phyloP scores from a whole-genome alignment of 1,140 invertebrate species.

The Drosophila punjabiensis region DNA sequence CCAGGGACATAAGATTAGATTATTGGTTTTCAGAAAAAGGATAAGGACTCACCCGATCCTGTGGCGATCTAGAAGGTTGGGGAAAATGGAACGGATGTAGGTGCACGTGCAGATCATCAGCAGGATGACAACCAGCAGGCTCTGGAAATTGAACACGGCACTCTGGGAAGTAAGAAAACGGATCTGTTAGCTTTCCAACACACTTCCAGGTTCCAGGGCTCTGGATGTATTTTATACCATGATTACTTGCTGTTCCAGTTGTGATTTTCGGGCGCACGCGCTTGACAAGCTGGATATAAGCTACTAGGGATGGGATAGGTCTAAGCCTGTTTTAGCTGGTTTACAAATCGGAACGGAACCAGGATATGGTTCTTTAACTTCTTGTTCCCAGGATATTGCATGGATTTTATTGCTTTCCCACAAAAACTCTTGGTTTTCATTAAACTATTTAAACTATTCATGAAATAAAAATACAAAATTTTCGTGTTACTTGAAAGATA shows the following conservation, averaged over 20 bases:
- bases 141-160: conserved; percentile 98
- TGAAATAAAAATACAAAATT: background rate
- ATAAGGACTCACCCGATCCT: conserved; percentile 94
- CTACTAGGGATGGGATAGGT: background rate
- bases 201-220: background rate
- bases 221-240: background rate
- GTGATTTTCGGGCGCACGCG: background rate
- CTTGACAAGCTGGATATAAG: background rate
- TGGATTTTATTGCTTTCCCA: background rate
- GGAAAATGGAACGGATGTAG: conserved; percentile 95
- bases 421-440: background rate
- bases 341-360: background rate
- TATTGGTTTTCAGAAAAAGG: too few species aligned
- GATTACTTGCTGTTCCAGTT: background rate
- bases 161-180: background rate
- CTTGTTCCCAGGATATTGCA: background rate
- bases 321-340: background rate
- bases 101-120: conserved; percentile 99
- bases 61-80: conserved; percentile 96
- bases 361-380: background rate
- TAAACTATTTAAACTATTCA: background rate
- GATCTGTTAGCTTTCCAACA: background rate
- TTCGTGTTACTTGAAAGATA: background rate
- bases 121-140: conserved; percentile 96
- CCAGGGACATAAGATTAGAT: background rate